A percentile compares a stretch with the other conserved stretches of the same genome.
Conservation (phyloP, 2,888 invertebrate species). For the Caenorhabditis sulstoni region DNA sequence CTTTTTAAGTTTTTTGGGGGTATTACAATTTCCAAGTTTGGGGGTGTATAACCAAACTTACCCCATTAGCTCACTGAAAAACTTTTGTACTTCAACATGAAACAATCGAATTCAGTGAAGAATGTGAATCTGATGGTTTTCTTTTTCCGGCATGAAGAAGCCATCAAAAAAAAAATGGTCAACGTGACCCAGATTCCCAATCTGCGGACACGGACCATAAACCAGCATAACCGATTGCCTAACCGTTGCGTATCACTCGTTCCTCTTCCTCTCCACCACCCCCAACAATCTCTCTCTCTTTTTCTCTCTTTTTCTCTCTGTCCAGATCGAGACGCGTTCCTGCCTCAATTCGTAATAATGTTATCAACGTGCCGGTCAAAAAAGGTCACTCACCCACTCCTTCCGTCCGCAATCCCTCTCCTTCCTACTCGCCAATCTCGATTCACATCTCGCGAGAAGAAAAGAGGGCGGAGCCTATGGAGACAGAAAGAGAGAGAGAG, state of each 20-base stretch:
- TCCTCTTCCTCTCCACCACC: background rate
- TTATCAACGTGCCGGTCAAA: conserved; percentile 47
- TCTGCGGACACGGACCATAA: conserved; percentile 20
- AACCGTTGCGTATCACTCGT: background rate
- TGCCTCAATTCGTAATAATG: conserved; percentile 50
- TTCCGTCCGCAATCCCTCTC: conserved; percentile 4
- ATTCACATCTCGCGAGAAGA: background rate
- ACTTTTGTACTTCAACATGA: no score
- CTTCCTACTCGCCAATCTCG: conserved; percentile 25
- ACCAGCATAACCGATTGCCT: conserved; percentile 24
- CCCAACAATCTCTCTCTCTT: background rate
- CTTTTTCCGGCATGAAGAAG: no score
- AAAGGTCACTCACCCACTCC: conserved; percentile 30
- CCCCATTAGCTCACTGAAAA: no score
- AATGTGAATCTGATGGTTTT: no score
- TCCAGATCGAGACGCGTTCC: background rate
- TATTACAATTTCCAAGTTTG: no score
- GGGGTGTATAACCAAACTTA: no score
- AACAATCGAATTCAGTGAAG: no score
- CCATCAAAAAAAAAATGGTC: no score
- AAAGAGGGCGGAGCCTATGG: conserved; percentile 18
- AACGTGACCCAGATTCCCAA: no score
- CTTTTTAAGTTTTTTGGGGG: no score
- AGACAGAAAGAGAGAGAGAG: no score
- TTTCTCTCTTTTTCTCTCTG: background rate